Base-by-base conservation (phyloP, 2,888 invertebrate species). In the Heliconius hortense region DNA sequence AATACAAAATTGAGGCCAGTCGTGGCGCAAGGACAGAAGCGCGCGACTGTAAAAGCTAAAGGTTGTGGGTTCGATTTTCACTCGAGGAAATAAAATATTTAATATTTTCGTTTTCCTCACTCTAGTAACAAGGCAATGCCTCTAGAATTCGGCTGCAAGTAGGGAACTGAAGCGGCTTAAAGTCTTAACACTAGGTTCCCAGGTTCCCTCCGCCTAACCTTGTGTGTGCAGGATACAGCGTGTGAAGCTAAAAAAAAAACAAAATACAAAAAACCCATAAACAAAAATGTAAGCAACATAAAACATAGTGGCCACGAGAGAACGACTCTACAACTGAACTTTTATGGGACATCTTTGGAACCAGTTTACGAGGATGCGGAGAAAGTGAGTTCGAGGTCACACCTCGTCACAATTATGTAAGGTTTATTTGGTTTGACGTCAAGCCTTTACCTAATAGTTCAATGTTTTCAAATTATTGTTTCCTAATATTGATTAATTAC, bases 351-450 rank as follows among this genome's bases (percentile, higher is more conserved):
- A 18, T 39, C 60, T 60, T 69, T 62, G 28, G 48, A 74, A 74
- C 74, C 69, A 62, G 74, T 74, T 69, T 43, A 11, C 62, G 53
- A 74, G 74, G 69, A 74, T 74, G 69, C 35, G 35, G 74, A 43
- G 74, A 74, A 74, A 74, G 74, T 69, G 74, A 67, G 62, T 53
- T 66, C 74, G 74, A 74, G 74, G 74, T 69, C 62, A n/a, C 24
- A 35, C 62, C 71, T 60, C 39, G 39, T 60, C 43, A 71, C 43
- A 26, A 4, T 71, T 39, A 71, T 62, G 39, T 71, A 71, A 62
- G 21, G 18, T 26, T 60, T 71, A 71, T 60, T 71, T 60, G 24
- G 56, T 18, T 5, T 48, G 48, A 48, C 48, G 21, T 48, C 48
- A n/a, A 18, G 56, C 5, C 26, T 11, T 71, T 43, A 28, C 11